phyloP scores from a whole-genome alignment of 2,797 vertebrate species.

The Rhinoraja longicauda region DNA sequence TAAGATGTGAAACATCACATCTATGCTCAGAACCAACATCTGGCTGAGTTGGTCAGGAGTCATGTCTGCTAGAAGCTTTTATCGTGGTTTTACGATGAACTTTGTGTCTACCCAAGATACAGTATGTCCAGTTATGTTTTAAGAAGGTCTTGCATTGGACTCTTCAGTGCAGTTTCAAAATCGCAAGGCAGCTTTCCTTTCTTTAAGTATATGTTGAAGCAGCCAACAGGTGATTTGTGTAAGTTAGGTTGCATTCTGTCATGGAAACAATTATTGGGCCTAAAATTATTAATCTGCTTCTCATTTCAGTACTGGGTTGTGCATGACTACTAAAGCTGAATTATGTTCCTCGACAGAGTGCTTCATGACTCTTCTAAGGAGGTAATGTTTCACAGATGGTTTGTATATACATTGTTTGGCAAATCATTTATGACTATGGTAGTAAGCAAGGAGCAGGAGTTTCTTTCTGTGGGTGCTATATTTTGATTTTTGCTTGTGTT shows the following conservation, averaged over 20 bases:
- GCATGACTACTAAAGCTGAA: background rate
- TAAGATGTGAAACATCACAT: background rate
- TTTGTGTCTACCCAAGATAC: background rate
- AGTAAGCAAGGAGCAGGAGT: background rate
- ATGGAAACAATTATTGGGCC: background rate
- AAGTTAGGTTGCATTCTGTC: background rate
- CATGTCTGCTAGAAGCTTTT: background rate
- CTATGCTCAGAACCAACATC: background rate
- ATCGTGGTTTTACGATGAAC: background rate
- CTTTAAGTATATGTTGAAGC: background rate
- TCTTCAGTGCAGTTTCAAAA: background rate
- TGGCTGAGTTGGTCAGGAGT: background rate
- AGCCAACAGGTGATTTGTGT: background rate
- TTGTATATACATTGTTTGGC: background rate
- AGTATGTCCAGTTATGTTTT: no score
- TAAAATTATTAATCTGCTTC: slow-evolving; percentile 8
- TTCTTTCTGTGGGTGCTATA: background rate
- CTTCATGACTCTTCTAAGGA: background rate
- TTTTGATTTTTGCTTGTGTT: background rate
- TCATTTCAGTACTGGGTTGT: background rate
- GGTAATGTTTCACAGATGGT: background rate
- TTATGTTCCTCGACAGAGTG: background rate
- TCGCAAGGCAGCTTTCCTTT: background rate
- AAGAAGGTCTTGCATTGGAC: background rate
- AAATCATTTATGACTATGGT: background rate